These are phyloP conservation scores for Cydia amplana DNA, from an alignment of 1,140 invertebrate species.

Conservation along the genomic window DNA sequence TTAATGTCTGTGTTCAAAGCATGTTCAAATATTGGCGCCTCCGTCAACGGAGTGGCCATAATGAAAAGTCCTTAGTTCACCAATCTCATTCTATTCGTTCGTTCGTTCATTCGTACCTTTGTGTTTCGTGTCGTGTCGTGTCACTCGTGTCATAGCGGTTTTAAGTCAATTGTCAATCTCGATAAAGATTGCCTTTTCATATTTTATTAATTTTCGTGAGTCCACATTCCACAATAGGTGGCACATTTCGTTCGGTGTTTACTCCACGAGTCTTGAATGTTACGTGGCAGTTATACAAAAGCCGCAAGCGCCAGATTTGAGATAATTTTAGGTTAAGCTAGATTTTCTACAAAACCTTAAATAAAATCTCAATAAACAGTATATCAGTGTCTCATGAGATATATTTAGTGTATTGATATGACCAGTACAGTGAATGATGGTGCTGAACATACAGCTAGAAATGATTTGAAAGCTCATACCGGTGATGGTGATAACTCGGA, in stretches of 20 bases:
- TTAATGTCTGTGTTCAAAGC: too few species aligned
- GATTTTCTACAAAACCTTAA: background rate
- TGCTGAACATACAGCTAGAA: background rate
- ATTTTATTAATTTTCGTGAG: background rate
- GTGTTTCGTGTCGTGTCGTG: background rate
- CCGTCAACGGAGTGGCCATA: too few species aligned
- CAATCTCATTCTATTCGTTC: background rate
- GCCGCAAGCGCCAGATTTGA: background rate
- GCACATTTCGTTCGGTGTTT: background rate
- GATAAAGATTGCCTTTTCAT: background rate
- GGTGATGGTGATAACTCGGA: conserved; percentile 36
- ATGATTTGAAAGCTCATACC: conserved; percentile 34
- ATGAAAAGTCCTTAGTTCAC: background rate
- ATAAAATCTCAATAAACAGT: background rate
- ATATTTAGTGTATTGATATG: conserved; percentile 14
- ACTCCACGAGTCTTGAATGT: background rate
- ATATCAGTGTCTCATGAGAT: background rate
- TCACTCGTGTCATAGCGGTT: background rate
- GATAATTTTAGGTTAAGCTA: background rate
- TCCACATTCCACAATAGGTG: background rate
- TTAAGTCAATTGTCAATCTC: background rate
- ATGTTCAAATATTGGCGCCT: too few species aligned
- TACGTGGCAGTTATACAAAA: background rate
- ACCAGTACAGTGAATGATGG: background rate
- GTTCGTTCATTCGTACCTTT: background rate